Conservation (phyloP, 2,797 vertebrate species). For the Sebastes iracundus region DNA sequence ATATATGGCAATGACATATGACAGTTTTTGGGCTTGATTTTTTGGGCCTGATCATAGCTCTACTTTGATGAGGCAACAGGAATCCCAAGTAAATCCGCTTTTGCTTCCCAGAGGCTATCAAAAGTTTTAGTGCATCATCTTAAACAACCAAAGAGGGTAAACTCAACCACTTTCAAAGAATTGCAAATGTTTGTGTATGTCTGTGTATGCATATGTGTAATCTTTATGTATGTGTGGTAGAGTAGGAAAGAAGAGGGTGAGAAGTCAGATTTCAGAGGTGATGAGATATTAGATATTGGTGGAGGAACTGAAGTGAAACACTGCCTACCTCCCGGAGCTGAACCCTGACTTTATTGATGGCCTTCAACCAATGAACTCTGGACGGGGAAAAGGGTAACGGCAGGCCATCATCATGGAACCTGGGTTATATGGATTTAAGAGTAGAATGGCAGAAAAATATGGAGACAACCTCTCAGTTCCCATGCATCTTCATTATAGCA, state of each 20-base stretch:
- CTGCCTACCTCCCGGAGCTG: slow-evolving; percentile 93
- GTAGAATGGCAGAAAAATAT: neutral
- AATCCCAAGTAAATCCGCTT: neutral
- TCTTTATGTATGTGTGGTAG: neutral
- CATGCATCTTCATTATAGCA: neutral
- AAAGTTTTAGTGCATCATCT: neutral
- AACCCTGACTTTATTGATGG: slow-evolving; percentile 94
- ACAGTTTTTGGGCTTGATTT: too few relatives aligned
- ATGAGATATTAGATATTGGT: neutral
- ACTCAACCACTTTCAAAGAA: slow-evolving; percentile 67
- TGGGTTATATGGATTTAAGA: slow-evolving; percentile 33
- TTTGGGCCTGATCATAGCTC: too few relatives aligned
- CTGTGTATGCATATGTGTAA: neutral
- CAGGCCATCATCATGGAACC: slow-evolving; percentile 81
- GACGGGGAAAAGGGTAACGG: slow-evolving; percentile 87
- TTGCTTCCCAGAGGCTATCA: neutral
- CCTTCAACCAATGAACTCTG: slow-evolving; percentile 93
- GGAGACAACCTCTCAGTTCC: neutral
- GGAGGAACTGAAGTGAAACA: slow-evolving; percentile 17
- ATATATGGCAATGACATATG: too few relatives aligned
- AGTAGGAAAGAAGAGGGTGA: neutral
- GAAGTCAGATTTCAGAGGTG: neutral
- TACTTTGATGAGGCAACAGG: neutral
- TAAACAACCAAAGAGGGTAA: slow-evolving; percentile 55
- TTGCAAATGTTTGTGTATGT: neutral